These are phyloP conservation scores for Crepidodera aurea DNA, from an alignment of 2,888 invertebrate species.

Conservation along the genomic window DNA sequence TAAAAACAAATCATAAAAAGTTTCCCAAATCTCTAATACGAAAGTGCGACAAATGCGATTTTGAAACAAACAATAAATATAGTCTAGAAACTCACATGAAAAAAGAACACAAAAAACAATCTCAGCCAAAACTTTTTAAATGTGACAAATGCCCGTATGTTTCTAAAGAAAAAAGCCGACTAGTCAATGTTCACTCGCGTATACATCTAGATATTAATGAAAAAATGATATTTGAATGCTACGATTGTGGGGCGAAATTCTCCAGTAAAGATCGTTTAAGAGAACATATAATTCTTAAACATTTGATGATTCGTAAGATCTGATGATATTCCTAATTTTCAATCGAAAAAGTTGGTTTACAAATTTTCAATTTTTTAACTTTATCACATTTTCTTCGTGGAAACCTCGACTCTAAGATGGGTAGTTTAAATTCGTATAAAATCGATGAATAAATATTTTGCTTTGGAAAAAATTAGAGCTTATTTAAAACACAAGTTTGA, in stretches of 20 bases:
- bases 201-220: neutral
- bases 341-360: too few species aligned
- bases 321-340: too few species aligned
- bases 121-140: neutral
- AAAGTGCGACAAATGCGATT: neutral
- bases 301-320: too few species aligned
- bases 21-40: neutral
- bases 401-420: too few species aligned
- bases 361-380: too few species aligned
- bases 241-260: neutral
- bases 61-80: conserved; percentile 6
- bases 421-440: too few species aligned
- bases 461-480: too few species aligned
- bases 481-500: too few species aligned
- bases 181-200: neutral
- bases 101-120: neutral
- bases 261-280: neutral
- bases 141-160: neutral
- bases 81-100: conserved; percentile 6
- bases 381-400: too few species aligned
- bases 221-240: neutral
- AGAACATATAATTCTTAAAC: neutral
- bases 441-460: too few species aligned
- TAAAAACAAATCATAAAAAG: conserved; percentile 8
- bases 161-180: neutral